phyloP scores from a whole-genome alignment of 1,140 invertebrate species.

The Drosophila bifasciata region DNA sequence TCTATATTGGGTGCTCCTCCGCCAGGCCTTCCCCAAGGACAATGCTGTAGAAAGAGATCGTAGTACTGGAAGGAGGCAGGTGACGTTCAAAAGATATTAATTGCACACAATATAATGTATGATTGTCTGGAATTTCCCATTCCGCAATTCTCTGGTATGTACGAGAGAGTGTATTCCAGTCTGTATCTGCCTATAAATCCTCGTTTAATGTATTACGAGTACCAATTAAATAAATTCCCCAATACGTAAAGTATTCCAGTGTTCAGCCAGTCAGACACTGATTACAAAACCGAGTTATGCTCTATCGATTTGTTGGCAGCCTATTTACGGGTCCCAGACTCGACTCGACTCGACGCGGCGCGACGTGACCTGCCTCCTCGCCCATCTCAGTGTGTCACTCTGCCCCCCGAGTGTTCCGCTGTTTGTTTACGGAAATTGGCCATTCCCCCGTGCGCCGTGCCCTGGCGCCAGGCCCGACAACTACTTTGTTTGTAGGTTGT shows the following conservation, averaged over 20 bases:
- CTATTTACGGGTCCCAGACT: slow-evolving; percentile 53
- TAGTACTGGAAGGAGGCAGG: slow-evolving; percentile 76
- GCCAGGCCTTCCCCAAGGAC: slow-evolving; percentile 84
- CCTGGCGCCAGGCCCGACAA: not conserved
- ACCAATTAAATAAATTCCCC: slow-evolving; percentile 18
- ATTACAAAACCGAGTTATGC: slow-evolving; percentile 46
- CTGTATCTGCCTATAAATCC: not conserved
- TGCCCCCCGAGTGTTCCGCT: slow-evolving; percentile 27
- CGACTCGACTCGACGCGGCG: no score
- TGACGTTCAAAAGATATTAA: not conserved
- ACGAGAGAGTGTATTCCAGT: not conserved
- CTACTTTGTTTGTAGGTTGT: slow-evolving; percentile 78
- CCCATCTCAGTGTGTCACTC: slow-evolving; percentile 32
- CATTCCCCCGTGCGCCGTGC: slow-evolving; percentile 14
- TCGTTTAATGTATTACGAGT: no score
- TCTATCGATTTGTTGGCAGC: slow-evolving; percentile 63
- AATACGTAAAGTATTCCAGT: slow-evolving; percentile 13
- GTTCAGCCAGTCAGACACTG: slow-evolving; percentile 28
- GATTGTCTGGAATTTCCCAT: not conserved
- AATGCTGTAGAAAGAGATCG: slow-evolving; percentile 84
- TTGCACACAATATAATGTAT: not conserved
- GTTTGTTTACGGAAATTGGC: slow-evolving; percentile 60
- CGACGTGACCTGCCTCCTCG: slow-evolving; percentile 5
- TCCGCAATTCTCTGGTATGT: not conserved
- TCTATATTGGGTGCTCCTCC: slow-evolving; percentile 84